Evolutionary conservation across 2,888 invertebrate genomes (phyloP), one percentile per base, ranked within the genome.

Genomic region (Eupithecia centaureata): DNA sequence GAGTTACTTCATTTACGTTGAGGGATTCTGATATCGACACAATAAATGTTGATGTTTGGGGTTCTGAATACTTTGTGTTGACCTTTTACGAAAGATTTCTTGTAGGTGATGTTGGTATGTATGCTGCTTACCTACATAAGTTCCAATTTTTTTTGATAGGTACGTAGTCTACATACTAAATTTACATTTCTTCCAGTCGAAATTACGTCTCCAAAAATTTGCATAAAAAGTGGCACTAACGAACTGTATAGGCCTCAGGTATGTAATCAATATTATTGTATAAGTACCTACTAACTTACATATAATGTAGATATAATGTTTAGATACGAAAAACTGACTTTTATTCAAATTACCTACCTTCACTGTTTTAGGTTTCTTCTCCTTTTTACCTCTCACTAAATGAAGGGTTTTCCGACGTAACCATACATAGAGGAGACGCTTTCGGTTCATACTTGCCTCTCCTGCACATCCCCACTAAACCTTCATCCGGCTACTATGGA

Each of bases 21-120:
- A 94, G 97, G 72, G 97, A 97, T 88, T 95, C 96, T 0, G 91
- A 94, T 22, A 84, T 94, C 1, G 95, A 96, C 82, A 95, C 95
- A 5, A 95, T 96, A 58, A 97, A 97, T 82, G 95, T 95, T 18
- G 95, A 96, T 70, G 95, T 95, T 71, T 97, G 97, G 97, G 97
- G 96, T 3, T 92, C 94, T 5, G 93, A 94, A 67, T 94, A 95
- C 73, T 95, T 93, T 78, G 91, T 96, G 25, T 90, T 94, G 51
- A 94, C 94, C 65, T 94, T 95, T 73, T 94, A 95, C 76, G 93
- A 94, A 70, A 94, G 93, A 76, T 95, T 95, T 83, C 94, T 95
- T 59, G 94, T 96, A 5, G 96, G 96, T 27, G 95, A 96, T 84
- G 94, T 96, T 65, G 95, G 96, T 96, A 90, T 85, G 91, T 72